Percentiles rank a stretch among this genome's conserved stretches.
Conservation (phyloP, 30 jellyfish, hydroid and myxozoan species). For the Hydra vulgaris region DNA sequence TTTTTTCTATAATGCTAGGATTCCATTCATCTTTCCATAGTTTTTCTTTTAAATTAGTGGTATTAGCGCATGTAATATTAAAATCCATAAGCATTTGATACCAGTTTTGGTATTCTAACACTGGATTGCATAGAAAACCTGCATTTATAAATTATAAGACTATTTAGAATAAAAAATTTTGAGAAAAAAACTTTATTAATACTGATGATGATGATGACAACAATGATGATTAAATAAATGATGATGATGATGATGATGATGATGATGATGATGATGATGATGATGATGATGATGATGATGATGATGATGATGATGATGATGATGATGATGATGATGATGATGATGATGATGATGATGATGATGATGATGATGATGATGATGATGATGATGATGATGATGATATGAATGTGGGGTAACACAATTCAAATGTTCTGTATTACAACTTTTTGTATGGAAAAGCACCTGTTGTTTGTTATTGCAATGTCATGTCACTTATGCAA, state of each 20-base stretch:
- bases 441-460: too few species aligned
- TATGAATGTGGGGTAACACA: too few species aligned
- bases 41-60: background rate
- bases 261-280: conserved; percentile 5
- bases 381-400: too few species aligned
- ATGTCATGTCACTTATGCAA: too few species aligned
- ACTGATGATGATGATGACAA: background rate
- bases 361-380: background rate
- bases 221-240: background rate
- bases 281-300: conserved; percentile 7
- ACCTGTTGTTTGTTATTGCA: too few species aligned
- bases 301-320: conserved; percentile 3
- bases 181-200: too few species aligned
- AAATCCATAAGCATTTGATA: background rate
- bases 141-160: background rate
- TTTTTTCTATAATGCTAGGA: background rate
- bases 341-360: conserved; percentile 1
- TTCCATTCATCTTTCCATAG: background rate
- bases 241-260: background rate
- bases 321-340: conserved; percentile 1
- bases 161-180: too few species aligned
- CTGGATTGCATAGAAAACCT: conserved; percentile 10
- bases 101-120: background rate
- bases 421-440: too few species aligned
- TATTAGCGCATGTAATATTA: background rate